These are phyloP conservation scores for Luidia sarsii DNA, from an alignment of 53 echinoderm and acorn worm genomes.

Conservation along the genomic window DNA sequence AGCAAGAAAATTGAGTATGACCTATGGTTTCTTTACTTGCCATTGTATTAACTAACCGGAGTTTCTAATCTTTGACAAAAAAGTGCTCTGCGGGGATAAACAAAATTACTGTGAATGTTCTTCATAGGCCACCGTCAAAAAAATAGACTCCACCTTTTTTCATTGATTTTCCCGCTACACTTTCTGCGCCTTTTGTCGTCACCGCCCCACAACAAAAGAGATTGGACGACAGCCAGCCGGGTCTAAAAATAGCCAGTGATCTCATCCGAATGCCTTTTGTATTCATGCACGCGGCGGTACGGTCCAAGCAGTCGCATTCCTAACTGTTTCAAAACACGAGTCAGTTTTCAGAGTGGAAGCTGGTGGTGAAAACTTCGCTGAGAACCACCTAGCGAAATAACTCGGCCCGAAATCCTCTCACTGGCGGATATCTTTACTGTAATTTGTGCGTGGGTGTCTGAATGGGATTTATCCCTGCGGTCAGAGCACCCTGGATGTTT, in stretches of 20 bases:
- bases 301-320: neutral
- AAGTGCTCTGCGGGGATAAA: too few species aligned
- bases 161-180: constrained; percentile 49
- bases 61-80: too few species aligned
- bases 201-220: constrained; percentile 47
- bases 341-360: constrained; percentile 1
- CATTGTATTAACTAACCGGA: too few species aligned
- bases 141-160: neutral
- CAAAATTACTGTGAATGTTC: neutral
- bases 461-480: neutral
- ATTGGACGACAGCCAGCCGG: constrained; percentile 35
- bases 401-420: neutral
- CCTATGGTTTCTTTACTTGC: too few species aligned
- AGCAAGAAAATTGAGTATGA: too few species aligned
- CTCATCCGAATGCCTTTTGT: constrained; percentile 39
- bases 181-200: neutral
- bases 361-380: neutral
- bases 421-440: constrained; percentile 25
- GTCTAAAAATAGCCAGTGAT: constrained; percentile 50
- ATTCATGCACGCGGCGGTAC: neutral
- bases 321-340: constrained; percentile 36
- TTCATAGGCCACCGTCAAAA: constrained; percentile 8
- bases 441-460: constrained; percentile 12
- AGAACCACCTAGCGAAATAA: constrained; percentile 24
- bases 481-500: neutral